Percentiles rank a stretch among this genome's conserved stretches.
Conservation (phyloP, 2,797 vertebrate species). For the Myoxocephalus aenaeus region DNA sequence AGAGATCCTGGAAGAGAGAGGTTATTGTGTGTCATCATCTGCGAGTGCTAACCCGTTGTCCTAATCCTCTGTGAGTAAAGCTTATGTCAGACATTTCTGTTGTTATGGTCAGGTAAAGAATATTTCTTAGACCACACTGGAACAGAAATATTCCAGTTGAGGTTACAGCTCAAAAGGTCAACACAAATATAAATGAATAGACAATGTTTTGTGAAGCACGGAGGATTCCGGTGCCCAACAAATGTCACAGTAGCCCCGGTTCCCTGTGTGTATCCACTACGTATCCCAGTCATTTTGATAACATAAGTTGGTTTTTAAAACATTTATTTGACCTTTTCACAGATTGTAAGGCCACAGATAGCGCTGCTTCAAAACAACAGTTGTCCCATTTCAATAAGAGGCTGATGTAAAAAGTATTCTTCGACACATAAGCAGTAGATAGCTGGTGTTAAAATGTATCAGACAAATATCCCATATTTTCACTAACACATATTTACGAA, state of each 20-base stretch:
- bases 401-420: constrained; percentile 15
- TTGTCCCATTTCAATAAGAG: constrained; percentile 1
- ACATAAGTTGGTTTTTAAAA: background rate
- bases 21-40: constrained; percentile 29
- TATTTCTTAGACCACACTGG: background rate
- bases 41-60: constrained; percentile 14
- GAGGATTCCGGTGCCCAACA: constrained; percentile 23
- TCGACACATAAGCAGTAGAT: constrained; percentile 25
- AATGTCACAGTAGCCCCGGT: constrained; percentile 30
- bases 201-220: constrained; percentile 41
- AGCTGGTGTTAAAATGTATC: constrained; percentile 12
- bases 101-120: background rate
- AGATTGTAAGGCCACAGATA: constrained; percentile 7
- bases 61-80: constrained; percentile 7
- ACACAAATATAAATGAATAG: constrained; percentile 25
- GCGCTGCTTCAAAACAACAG: background rate
- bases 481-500: constrained; percentile 10
- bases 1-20: constrained; percentile 39
- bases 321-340: background rate
- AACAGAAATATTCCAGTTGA: constrained; percentile 11
- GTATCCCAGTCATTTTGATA: constrained; percentile 4
- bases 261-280: background rate
- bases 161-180: constrained; percentile 11
- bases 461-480: constrained; percentile 9
- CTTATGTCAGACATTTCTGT: constrained; percentile 10